Base-by-base conservation (phyloP, 2,888 invertebrate species). In the Drosophila heteroneura region DNA sequence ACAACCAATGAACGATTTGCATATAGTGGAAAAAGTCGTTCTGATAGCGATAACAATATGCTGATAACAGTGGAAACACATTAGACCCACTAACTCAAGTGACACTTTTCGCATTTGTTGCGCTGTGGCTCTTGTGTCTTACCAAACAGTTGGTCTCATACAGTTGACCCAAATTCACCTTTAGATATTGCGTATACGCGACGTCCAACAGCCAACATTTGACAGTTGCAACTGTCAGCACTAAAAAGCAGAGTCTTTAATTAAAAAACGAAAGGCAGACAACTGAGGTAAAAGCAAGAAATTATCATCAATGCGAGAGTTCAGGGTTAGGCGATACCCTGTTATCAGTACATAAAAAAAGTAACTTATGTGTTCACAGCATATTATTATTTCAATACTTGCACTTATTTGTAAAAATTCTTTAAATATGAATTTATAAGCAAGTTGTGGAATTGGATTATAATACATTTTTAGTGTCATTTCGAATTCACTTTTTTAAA, bases 141-240 rank as follows among this genome's bases (percentile, higher is more conserved):
- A 30, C 22, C 16, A 28, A n/a, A 30, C 41, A 28, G 58, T 51
- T 51, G 47, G 37, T 28, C 52, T 16, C 28, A 19, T 14, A 39
- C 57, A 51, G 69, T 58, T 79, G 80, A 75, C 81, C 80, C 70
- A 70, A 70, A 72, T 79, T 67, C 63, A 56, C 22, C 51, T 49
- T 71, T 66, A 35, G 19, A 70, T 65, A 70, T 75, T 82, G 67
- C 82, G 61, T 72, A 81, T 81, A 82, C 80, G 81, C 67, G 64
- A 52, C 54, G 69, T 72, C 61, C 56, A 57, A 39, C 69, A 65
- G 56, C 41, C 33, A 41, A 68, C 52, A 70, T 58, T 64, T 62
- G 74, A 72, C 64, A 61, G 82, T 57, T 77, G 65, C 74, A 69
- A 65, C 70, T 79, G 82, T 70, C 82, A 60, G 79, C 79, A 52